Conservation (phyloP, 2,888 invertebrate genomes). For the Luffia ferchaultella region DNA sequence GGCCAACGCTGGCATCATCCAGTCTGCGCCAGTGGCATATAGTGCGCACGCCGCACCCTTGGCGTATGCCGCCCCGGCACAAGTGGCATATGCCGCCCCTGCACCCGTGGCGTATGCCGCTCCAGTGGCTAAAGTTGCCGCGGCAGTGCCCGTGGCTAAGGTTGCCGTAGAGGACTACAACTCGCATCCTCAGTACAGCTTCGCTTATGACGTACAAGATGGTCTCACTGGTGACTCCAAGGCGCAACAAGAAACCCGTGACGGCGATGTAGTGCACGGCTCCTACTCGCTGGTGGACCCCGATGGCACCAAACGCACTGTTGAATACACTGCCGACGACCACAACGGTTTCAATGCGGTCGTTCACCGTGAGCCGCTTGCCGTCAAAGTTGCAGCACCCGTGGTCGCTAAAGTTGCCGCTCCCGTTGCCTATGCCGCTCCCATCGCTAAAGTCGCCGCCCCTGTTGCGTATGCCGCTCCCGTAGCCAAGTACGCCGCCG, state of each 20-base stretch:
- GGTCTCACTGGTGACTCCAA: conserved; percentile 35
- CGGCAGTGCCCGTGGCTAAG: conserved; percentile 24
- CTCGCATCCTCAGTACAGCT: conserved; percentile 10
- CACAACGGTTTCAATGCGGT: conserved; percentile 13
- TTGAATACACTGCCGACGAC: conserved; percentile 36
- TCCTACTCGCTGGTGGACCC: conserved; percentile 43
- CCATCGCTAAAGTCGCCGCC: conserved; percentile 27
- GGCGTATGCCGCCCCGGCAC: conserved; percentile 17
- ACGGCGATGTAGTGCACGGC: conserved; percentile 55
- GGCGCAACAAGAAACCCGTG: conserved; percentile 49
- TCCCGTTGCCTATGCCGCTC: conserved; percentile 19
- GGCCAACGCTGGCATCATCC: conserved; percentile 35
- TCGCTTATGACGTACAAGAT: conserved; percentile 27
- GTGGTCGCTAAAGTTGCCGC: conserved; percentile 21
- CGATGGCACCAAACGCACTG: conserved; percentile 37
- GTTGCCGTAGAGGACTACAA: conserved; percentile 15
- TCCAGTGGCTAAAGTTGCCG: conserved; percentile 19
- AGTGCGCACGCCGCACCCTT: conserved; percentile 5
- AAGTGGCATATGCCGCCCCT: conserved; percentile 21
- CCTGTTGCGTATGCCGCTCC: conserved; percentile 6
- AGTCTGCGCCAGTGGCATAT: conserved; percentile 15
- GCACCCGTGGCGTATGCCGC: conserved; percentile 8
- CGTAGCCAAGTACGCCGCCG: too few species aligned
- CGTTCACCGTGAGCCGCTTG: conserved; percentile 27
- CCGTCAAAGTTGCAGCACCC: conserved; percentile 28